phyloP scores from a whole-genome alignment of 2,113 vertebrate genomes.

The Hydrolagus affinis region DNA sequence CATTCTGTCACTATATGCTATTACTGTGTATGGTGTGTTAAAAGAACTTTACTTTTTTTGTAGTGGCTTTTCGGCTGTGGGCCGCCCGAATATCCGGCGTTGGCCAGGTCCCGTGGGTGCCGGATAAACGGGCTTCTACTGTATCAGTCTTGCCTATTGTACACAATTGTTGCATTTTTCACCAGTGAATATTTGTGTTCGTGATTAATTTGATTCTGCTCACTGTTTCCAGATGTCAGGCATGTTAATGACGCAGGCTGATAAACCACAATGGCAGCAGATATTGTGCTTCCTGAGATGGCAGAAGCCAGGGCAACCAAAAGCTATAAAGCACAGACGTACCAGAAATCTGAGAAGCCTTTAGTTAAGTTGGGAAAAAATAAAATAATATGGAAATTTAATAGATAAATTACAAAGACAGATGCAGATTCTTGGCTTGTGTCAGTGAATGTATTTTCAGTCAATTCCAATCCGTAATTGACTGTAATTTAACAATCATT shows the following conservation, averaged over 20 bases:
- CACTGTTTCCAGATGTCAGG: background rate
- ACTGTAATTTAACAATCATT: background rate
- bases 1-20: no score
- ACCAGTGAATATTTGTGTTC: background rate
- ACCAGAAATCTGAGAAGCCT: slow-evolving; percentile 9
- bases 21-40: no score
- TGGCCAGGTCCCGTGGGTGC: no score
- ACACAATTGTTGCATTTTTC: background rate
- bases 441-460: background rate
- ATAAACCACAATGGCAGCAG: slow-evolving; percentile 3
- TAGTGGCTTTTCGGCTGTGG: no score
- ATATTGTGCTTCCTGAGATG: background rate
- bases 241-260: background rate
- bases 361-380: background rate
- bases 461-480: background rate
- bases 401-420: background rate
- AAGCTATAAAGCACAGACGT: background rate
- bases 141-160: slow-evolving; percentile 8
- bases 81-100: no score
- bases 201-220: background rate
- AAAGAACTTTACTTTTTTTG: no score
- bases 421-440: background rate
- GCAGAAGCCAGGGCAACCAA: background rate
- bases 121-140: no score
- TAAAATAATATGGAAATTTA: background rate